These are phyloP conservation scores for Ernsta delagoae DNA, from an alignment of 2,888 invertebrate genomes.

Conservation along the genomic window DNA sequence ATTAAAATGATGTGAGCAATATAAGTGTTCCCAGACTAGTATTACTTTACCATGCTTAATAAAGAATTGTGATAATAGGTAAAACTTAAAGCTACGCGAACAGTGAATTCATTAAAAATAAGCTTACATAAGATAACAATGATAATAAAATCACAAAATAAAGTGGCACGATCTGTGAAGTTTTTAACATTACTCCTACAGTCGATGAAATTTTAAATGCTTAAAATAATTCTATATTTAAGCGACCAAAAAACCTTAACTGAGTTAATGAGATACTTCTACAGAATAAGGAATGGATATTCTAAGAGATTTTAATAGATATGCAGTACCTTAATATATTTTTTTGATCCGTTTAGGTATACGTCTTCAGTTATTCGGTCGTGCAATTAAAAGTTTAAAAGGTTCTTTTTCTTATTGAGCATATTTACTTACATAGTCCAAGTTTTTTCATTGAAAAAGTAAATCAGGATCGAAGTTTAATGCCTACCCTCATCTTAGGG, in stretches of 20 bases:
- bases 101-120: constrained; percentile 52
- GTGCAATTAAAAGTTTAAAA: constrained; percentile 80
- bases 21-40: constrained; percentile 58
- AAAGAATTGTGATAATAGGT: constrained; percentile 47
- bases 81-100: constrained; percentile 50
- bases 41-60: constrained; percentile 64
- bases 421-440: constrained; percentile 50
- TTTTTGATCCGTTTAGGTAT: constrained; percentile 47
- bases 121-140: constrained; percentile 51
- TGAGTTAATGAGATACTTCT: constrained; percentile 60
- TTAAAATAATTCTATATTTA: constrained; percentile 53
- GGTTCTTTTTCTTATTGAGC: constrained; percentile 63
- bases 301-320: constrained; percentile 26
- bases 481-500: constrained; percentile 43
- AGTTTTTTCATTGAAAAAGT: constrained; percentile 32
- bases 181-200: constrained; percentile 61
- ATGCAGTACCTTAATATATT: constrained; percentile 51
- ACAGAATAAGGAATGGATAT: constrained; percentile 77
- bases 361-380: constrained; percentile 48
- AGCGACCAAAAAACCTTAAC: constrained; percentile 54
- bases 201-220: constrained; percentile 67
- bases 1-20: constrained; percentile 55
- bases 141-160: constrained; percentile 57
- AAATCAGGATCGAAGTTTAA: constrained; percentile 39
- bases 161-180: constrained; percentile 52